Evolutionary conservation across 2,113 vertebrate species (phyloP), one percentile per base, ranked within the genome.

Genomic region (Calonectris borealis): DNA sequence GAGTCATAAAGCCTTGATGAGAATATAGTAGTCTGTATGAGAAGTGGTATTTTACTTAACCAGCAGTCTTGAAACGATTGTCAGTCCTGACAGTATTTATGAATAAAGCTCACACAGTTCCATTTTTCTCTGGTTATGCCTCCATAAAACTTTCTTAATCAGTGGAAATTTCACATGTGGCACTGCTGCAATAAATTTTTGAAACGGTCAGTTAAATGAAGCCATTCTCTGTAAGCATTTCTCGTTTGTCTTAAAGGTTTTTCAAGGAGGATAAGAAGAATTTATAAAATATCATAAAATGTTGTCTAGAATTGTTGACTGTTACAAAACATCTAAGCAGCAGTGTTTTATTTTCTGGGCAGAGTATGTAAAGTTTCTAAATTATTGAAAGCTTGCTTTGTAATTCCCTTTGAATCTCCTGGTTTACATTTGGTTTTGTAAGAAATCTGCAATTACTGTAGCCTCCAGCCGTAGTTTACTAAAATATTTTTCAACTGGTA

Each of bases 11-110:
- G 21, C 27, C n/a, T 75, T 82, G 40, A 65, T 62, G 79, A 65
- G 93, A 95, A 91, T 92, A 85, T 27, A 86, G 49, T 61, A 69
- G 34, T 91, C 27, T 70, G 17, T 80, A 69, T 80, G 75, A 75
- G 61, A 93, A 81, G 55, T 15, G 66, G 57, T 96, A 70, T 96
- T 97, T 96, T 93, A 96, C 86, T 96, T 96, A 95, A 90, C 83
- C 88, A 96, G 78, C 20, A 88, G 38, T 90, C 84, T 66, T 91
- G 70, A 94, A 94, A 95, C 31, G 12, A 34, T 77, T 94, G 92
- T 96, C 65, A 29, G 38, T 60, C 36, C n/a, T 82, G 31, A 36
- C 38, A 36, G 5, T 94, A 85, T 97, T 97, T 97, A 91, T 95
- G 83, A 89, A 38, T 36, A 90, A 12, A 84, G 27, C 34, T 97